These are phyloP conservation scores for Hippolais icterina DNA, from an alignment of 2,113 vertebrate species.

Conservation along the genomic window DNA sequence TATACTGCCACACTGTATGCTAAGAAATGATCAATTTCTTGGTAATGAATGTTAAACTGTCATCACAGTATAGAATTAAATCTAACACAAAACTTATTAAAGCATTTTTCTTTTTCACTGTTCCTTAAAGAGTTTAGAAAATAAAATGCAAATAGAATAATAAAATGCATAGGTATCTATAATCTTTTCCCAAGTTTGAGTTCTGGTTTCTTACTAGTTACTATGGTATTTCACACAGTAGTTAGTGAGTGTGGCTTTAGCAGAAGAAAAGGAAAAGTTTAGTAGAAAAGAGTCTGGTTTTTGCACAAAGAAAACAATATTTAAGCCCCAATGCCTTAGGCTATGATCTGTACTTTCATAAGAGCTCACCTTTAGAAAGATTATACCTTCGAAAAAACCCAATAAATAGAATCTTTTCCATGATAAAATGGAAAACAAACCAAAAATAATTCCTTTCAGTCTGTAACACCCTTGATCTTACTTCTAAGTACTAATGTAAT, in stretches of 20 bases:
- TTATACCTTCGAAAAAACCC: neutral
- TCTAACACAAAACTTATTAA: neutral
- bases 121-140: neutral
- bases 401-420: neutral
- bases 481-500: neutral
- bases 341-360: neutral
- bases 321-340: neutral
- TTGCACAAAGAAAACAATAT: neutral
- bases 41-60: neutral
- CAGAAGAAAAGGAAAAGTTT: neutral
- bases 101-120: neutral
- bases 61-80: neutral
- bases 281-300: neutral
- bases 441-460: neutral
- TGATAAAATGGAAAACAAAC: neutral
- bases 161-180: neutral
- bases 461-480: neutral
- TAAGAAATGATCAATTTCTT: neutral
- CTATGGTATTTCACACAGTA: neutral
- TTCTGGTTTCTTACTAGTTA: neutral
- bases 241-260: neutral
- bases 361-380: neutral
- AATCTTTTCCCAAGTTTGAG: neutral
- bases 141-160: neutral
- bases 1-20: neutral